Conservation (phyloP, 2,113 vertebrate species). For the Lagenorhynchus albirostris region DNA sequence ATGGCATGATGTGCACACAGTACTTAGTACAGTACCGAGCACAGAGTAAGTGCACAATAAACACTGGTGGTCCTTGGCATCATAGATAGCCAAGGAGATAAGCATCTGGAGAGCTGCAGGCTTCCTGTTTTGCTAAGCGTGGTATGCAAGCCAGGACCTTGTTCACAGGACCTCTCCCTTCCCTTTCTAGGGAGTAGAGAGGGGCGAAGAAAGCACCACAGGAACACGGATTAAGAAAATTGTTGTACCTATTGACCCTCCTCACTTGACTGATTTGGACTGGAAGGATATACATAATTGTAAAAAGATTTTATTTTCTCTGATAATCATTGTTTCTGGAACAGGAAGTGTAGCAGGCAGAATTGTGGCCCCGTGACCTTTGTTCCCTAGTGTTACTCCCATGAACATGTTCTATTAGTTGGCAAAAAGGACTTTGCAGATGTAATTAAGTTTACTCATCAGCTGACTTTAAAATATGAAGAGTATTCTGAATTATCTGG, state of each 20-base stretch:
- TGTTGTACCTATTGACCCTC: background rate
- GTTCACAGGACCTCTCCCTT: background rate
- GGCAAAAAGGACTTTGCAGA: background rate
- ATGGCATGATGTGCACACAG: accelerated
- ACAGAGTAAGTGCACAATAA: accelerated
- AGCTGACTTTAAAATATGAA: background rate
- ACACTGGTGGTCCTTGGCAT: accelerated
- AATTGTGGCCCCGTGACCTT: background rate
- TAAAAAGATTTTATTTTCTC: background rate
- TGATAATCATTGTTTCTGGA: background rate
- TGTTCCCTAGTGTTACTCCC: background rate
- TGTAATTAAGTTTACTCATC: background rate
- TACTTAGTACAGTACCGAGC: accelerated
- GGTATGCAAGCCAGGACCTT: background rate
- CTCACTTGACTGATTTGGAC: background rate
- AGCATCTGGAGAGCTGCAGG: too few species aligned
- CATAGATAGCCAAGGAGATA: background rate
- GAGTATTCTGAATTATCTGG: background rate
- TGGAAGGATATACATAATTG: background rate
- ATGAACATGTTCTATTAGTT: background rate
- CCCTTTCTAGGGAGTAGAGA: background rate
- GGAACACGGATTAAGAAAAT: background rate
- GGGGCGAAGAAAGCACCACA: background rate
- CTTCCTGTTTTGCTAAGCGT: background rate
- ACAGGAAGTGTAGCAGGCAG: background rate